Base-by-base conservation (phyloP, 2,888 invertebrate genomes). In the Apodemia mormo region DNA sequence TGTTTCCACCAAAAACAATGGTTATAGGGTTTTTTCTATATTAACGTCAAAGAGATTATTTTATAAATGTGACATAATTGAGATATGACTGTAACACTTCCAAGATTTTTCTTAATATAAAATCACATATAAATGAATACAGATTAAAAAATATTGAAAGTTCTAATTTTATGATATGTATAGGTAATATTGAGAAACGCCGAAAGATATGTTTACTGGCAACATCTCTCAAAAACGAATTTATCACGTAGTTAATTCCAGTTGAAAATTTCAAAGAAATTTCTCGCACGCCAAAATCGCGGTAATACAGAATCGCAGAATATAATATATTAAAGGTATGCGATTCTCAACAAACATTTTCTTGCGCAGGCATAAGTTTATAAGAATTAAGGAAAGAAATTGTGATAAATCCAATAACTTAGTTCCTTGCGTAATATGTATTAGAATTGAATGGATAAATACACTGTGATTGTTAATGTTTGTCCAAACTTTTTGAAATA, bases 161-260 rank as follows among this genome's bases (percentile, higher is more conserved):
- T 71, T 67, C 68, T 72, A 71, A 68, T 70, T 77, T 74, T 79
- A 79, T 73, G 74, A 75, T 75, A 74, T 77, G 76, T 78, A 77
- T 79, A 77, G 74, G 77, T 78, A 85, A 85, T 79, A 82, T 82
- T 88, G 92, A 92, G 91, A 92, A 90, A 81, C 81, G 92, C 92
- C 92, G 89, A 92, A 87, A 82, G 82, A 93, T 93, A 93, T 93
- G 92, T 93, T 92, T 91, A 88, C 85, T 83, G 92, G 92, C 92
- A 89, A 87, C 88, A 89, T 87, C 88, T 92, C 91, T 87, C 83
- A 83, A 86, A 80, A 83, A 89, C 91, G 90, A 90, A 88, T 88
- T 90, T 88, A 89, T 87, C 85, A 85, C 85, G 88, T 90, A 90
- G 87, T 84, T 89, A 75, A 77, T 75, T 69, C 70, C 69, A 66